A percentile compares a stretch with the other conserved stretches of the same genome.
Conservation (phyloP, 2,888 invertebrate species). For the Pterobdella sp. region DNA sequence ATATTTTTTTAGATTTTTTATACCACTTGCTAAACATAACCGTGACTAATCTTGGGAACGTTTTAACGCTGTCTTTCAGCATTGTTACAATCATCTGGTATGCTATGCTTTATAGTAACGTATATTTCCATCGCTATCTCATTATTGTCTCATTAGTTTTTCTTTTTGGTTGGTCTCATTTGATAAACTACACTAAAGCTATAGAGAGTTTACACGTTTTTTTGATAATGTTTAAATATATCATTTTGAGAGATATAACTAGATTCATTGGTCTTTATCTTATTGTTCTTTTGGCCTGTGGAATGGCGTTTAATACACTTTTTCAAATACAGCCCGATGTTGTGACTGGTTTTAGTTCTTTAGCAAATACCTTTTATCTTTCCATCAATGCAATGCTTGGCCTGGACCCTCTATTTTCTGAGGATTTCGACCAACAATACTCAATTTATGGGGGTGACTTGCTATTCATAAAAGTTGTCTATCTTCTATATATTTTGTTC, state of each 20-base stretch:
- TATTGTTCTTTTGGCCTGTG: slow-evolving; percentile 47
- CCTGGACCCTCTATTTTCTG: slow-evolving; percentile 43
- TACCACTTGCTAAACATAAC: slow-evolving; percentile 31
- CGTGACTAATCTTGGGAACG: slow-evolving; percentile 35
- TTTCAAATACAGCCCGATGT: slow-evolving; percentile 41
- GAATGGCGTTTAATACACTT: slow-evolving; percentile 45
- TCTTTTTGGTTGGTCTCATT: slow-evolving; percentile 46
- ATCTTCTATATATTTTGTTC: slow-evolving; percentile 45
- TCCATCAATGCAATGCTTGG: slow-evolving; percentile 49
- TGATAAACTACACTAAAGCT: slow-evolving; percentile 47
- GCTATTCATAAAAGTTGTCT: slow-evolving; percentile 41
- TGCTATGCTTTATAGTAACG: slow-evolving; percentile 38
- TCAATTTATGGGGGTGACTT: slow-evolving; percentile 37
- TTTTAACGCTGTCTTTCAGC: slow-evolving; percentile 39
- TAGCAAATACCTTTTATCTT: slow-evolving; percentile 43
- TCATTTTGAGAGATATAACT: slow-evolving; percentile 46
- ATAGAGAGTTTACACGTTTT: slow-evolving; percentile 47
- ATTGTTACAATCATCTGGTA: slow-evolving; percentile 43
- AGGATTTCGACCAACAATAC: slow-evolving; percentile 40
- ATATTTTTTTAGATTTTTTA: not conserved
- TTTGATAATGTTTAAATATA: slow-evolving; percentile 46
- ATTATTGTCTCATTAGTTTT: slow-evolving; percentile 44
- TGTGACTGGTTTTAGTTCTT: slow-evolving; percentile 38
- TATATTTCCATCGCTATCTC: slow-evolving; percentile 40
- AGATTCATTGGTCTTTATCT: slow-evolving; percentile 46